These are phyloP conservation scores for Ennomos fuscantarius DNA, from an alignment of 2,888 invertebrate genomes.

Conservation along the genomic window DNA sequence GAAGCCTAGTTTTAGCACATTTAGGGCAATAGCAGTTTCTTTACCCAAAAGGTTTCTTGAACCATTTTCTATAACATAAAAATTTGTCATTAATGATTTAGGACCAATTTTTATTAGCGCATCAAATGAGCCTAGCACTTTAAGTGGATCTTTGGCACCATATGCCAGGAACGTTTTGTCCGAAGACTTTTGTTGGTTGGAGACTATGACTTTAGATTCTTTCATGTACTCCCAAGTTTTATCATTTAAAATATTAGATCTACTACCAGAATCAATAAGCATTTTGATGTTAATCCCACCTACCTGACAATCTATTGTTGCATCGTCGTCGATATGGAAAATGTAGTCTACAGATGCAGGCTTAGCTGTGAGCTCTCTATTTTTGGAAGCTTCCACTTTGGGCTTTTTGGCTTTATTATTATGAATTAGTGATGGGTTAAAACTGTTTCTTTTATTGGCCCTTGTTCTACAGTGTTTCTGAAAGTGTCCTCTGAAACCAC, in stretches of 20 bases:
- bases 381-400: too few relatives aligned
- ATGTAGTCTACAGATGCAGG: conserved; percentile 26
- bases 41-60: conserved; percentile 36
- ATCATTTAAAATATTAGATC: too few relatives aligned
- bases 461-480: conserved; percentile 23
- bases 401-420: too few relatives aligned
- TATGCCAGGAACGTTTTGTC: conserved; percentile 36
- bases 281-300: conserved; percentile 30
- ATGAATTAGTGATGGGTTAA: too few relatives aligned
- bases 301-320: conserved; percentile 27
- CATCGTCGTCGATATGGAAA: conserved; percentile 36
- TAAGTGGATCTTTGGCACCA: conserved; percentile 33
- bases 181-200: conserved; percentile 24
- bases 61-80: conserved; percentile 21
- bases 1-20: conserved; percentile 35
- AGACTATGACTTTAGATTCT: conserved; percentile 1
- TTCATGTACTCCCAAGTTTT: conserved; percentile 33
- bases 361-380: background rate
- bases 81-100: too few relatives aligned
- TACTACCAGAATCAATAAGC: too few relatives aligned
- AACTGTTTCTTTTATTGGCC: conserved; percentile 15
- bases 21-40: conserved; percentile 35
- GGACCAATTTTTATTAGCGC: conserved; percentile 19
- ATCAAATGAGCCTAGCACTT: conserved; percentile 38
- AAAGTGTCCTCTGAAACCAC: conserved; percentile 25